Evolutionary conservation across 2,113 vertebrate genomes (phyloP).

Genomic region (Pseudopodoces humilis): DNA sequence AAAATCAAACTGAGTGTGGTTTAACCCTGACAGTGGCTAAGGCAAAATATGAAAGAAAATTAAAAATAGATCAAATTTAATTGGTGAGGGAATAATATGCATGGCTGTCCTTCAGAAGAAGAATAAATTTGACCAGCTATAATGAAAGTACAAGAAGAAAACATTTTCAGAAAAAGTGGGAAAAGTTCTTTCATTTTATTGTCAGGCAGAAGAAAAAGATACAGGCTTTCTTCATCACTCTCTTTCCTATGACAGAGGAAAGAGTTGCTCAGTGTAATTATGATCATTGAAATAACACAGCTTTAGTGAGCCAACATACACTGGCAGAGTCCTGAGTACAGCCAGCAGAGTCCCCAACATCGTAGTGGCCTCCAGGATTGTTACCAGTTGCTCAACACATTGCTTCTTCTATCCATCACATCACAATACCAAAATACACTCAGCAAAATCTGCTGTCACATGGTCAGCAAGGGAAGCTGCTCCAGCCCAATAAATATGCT

Average conservation of each 20-base stretch:
- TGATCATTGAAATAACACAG: neutral
- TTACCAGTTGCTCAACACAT: neutral
- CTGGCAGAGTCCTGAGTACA: neutral
- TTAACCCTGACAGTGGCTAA: neutral
- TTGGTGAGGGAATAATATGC: neutral
- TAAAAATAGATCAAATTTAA: neutral
- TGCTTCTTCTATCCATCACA: neutral
- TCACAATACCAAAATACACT: neutral
- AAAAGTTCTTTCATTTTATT: neutral
- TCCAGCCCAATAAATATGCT: neutral
- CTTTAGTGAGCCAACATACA: neutral
- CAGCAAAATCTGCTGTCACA: neutral
- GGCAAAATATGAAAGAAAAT: neutral
- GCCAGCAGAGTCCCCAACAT: neutral
- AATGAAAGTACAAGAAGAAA: neutral
- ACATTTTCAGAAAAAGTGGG: neutral
- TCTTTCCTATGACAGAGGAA: neutral
- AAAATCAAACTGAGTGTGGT: slow-evolving; percentile 5
- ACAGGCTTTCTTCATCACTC: neutral
- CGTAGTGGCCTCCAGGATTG: neutral
- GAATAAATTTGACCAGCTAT: neutral
- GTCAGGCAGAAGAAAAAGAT: neutral
- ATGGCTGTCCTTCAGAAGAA: neutral
- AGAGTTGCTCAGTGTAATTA: neutral
- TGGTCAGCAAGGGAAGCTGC: neutral